A percentile compares a stretch with the other conserved stretches of the same genome.
Conservation (phyloP, 2,797 vertebrate genomes). For the Rhabdomys pumilio region DNA sequence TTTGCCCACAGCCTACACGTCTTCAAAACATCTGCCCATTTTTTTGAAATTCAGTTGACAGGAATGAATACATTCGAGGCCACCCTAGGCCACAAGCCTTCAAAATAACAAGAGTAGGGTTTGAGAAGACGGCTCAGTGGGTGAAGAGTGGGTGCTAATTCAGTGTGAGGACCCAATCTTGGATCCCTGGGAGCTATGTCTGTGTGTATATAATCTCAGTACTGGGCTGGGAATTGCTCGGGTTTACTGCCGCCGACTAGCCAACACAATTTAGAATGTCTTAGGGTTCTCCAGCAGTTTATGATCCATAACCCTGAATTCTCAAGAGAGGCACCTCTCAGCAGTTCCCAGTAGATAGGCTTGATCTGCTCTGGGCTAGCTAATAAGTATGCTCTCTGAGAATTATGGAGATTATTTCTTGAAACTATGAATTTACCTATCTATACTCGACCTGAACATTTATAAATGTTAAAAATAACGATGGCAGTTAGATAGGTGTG, state of each 20-base stretch:
- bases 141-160: background rate
- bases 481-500: background rate
- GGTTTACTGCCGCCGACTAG: background rate
- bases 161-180: background rate
- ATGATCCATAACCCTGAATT: background rate
- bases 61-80: background rate
- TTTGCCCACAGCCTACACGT: background rate
- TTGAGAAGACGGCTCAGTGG: background rate
- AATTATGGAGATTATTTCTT: conserved; percentile 10
- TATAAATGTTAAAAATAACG: conserved; percentile 5
- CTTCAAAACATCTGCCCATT: background rate
- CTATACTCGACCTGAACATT: conserved; percentile 37
- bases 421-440: background rate
- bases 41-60: background rate
- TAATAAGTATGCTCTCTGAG: background rate
- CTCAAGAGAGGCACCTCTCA: background rate
- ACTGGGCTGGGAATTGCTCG: background rate
- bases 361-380: background rate
- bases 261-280: background rate
- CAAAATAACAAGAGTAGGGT: background rate
- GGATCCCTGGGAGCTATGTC: background rate
- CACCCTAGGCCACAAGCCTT: background rate
- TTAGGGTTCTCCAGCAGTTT: background rate
- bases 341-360: background rate
- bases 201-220: background rate